Evolutionary conservation across 2,113 vertebrate species (phyloP).

Genomic region (Calcarius ornatus): DNA sequence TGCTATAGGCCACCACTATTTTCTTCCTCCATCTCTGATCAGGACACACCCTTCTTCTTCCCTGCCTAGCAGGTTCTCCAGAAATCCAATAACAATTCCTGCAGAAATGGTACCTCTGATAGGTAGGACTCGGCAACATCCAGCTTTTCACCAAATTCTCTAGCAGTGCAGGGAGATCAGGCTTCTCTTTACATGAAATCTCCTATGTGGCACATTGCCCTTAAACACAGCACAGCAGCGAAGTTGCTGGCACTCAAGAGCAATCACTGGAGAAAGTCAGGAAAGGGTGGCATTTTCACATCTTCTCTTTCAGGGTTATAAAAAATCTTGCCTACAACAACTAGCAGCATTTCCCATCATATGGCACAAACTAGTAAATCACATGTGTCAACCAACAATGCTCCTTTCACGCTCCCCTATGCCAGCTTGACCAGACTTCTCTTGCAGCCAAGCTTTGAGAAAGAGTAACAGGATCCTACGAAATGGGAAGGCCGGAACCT

Average conservation of each 20-base stretch:
- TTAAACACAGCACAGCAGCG: neutral
- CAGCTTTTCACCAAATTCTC: neutral
- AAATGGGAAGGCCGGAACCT: neutral
- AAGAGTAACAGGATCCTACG: neutral
- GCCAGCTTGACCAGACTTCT: neutral
- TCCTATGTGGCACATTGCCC: neutral
- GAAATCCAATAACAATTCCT: neutral
- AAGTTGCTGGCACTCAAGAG: fast-evolving
- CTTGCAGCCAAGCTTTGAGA: neutral
- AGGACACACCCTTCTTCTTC: neutral
- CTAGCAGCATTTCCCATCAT: neutral
- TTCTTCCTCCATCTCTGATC: neutral
- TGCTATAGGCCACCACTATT: neutral
- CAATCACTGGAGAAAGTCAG: neutral
- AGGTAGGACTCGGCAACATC: neutral
- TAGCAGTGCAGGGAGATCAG: neutral
- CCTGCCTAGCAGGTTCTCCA: neutral
- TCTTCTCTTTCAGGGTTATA: neutral
- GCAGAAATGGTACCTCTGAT: neutral
- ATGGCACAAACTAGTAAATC: neutral
- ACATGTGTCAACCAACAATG: neutral
- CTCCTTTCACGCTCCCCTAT: neutral
- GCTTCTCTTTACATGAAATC: neutral
- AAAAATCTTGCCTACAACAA: neutral
- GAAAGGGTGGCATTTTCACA: neutral